These are phyloP conservation scores for Rhinoraja longicauda DNA, from an alignment of 2,797 vertebrate genomes.

Conservation along the genomic window DNA sequence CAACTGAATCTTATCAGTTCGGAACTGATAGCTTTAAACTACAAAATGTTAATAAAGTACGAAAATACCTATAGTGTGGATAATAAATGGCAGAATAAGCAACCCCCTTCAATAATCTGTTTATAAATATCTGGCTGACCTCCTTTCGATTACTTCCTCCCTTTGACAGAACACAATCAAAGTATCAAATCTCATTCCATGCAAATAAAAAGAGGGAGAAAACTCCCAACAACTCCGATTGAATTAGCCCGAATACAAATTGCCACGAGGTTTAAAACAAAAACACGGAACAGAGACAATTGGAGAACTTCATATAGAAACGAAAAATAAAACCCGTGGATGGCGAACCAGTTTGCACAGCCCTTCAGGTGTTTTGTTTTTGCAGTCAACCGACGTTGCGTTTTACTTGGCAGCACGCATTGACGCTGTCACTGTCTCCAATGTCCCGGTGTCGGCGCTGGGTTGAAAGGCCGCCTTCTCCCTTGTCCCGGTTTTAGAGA, in stretches of 20 bases:
- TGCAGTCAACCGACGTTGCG: neutral
- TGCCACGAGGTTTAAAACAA: neutral
- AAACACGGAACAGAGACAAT: neutral
- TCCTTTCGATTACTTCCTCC: too few relatives aligned
- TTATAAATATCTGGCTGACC: neutral
- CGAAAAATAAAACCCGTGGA: neutral
- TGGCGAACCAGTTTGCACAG: neutral
- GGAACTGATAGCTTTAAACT: neutral
- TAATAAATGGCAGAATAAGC: neutral
- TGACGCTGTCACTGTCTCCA: neutral
- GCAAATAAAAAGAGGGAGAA: neutral
- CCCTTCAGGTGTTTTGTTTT: neutral
- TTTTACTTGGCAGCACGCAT: neutral
- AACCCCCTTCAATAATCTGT: neutral
- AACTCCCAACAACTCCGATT: neutral
- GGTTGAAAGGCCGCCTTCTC: neutral
- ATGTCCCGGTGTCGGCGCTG: neutral
- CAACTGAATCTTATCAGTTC: neutral
- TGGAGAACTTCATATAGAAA: neutral
- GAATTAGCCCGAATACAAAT: neutral
- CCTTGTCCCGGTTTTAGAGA: neutral
- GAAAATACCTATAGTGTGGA: neutral
- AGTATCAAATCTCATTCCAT: constrained; percentile 5
- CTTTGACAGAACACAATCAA: neutral
- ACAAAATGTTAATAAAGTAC: neutral